Evolutionary conservation across 2,113 vertebrate genomes (phyloP).

Genomic region (Lophotis ruficrista): DNA sequence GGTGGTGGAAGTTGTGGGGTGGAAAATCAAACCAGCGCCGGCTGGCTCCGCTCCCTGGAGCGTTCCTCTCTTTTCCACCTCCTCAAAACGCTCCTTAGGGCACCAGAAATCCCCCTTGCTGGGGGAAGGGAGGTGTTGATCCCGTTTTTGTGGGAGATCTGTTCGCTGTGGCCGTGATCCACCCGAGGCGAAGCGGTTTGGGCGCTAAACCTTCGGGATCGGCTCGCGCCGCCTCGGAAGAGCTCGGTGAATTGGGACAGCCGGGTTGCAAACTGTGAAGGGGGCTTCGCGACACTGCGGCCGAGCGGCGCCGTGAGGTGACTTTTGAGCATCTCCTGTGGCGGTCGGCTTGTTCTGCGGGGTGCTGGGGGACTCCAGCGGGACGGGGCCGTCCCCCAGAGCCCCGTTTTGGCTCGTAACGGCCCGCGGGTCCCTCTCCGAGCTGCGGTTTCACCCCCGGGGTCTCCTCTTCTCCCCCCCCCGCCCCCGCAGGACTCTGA

Average conservation of each 20-base stretch:
- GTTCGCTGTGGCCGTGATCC: neutral
- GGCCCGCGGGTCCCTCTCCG: neutral
- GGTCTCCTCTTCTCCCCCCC: neutral
- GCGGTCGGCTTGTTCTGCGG: neutral
- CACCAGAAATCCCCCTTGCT: neutral
- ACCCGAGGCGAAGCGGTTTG: neutral
- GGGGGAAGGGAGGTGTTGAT: neutral
- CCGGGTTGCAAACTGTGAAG: rapidly evolving
- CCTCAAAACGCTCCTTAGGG: neutral
- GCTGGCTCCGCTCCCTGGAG: neutral
- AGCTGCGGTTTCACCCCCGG: neutral
- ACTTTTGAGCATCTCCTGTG: neutral
- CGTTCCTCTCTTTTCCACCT: neutral
- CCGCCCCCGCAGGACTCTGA: slow-evolving; percentile 82
- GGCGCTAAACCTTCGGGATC: neutral
- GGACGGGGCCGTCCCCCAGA: neutral
- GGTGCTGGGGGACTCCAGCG: neutral
- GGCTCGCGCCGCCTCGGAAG: neutral
- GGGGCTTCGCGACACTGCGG: neutral
- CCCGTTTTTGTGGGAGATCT: neutral
- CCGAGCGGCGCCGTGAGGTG: neutral
- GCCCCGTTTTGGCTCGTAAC: neutral
- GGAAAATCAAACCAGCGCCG: rapidly evolving
- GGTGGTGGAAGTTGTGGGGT: neutral
- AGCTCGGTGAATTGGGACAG: neutral